Evolutionary conservation across 2,888 invertebrate genomes (phyloP), one percentile per base, ranked within the genome.

Genomic region (Drosophila tanythrix): DNA sequence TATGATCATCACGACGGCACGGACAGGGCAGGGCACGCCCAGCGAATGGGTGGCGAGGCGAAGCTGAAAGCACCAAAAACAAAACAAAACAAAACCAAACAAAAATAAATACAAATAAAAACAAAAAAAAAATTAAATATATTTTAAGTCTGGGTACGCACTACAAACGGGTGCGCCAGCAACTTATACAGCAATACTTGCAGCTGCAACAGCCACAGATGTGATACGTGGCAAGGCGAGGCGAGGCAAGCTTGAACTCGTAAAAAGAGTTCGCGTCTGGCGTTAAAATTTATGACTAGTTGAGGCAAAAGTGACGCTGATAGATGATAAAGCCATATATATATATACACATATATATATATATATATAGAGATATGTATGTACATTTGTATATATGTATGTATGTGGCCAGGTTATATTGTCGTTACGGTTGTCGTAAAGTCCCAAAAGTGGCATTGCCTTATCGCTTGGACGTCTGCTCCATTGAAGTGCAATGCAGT

Each of bases 211-310:
- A 57, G 59, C 46, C 63, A 33, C 43, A 77, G 46, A 52, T 62
- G 48, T 40, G 60, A 18, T 52, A 33, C 43, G 59, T 33, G 65
- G 56, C 63, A n/a, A 40, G 70, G 53, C 29, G 55, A n/a, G 52
- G 43, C 56, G 59, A 53, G 58, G 38, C 66, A 36, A 35, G 66
- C 64, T 69, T 66, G 66, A 57, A 50, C 64, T 66, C 81, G 68
- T 69, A 69, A 81, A 78, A 81, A 69, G 63, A 62, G 76, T 51
- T 63, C 66, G 79, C 73, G 76, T 70, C 73, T 76, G 67, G 67
- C 70, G 76, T 76, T 79, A 31, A 79, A 79, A 76, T 79, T 79
- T 79, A 79, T 79, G 79, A 79, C 76, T 79, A 69, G 77, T 56
- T 57, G 80, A 70, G 80, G 69, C 80, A 62, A 73, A 67, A 74